Base-by-base conservation (phyloP, 2,888 invertebrate genomes). In the Drosophila diplacantha region DNA sequence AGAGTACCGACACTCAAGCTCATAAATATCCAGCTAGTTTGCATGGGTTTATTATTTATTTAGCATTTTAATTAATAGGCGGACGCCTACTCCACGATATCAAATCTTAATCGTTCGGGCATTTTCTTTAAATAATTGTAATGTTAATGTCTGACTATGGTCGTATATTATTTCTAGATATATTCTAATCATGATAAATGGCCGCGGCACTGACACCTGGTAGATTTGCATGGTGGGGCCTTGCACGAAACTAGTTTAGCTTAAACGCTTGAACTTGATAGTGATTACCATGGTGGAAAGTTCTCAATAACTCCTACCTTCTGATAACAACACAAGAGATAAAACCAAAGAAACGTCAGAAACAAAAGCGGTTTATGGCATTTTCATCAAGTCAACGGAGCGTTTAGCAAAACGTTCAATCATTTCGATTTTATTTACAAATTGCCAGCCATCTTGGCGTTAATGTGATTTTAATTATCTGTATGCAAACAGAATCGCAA, bases 381-480 rank as follows among this genome's bases (percentile, higher is more conserved):
- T 20, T 35, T 26, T 29, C 44, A 29, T 29, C 44, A 35, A 55
- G 35, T 51, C 29, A 16, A 24, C 7, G 26, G 4, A 37, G 46
- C 37, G 32, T 18, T 58, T 44, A 18, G 37, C 58, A 2, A 60
- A 59, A 11, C 64, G 35, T 47, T 65, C 18, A 65, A 68, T 66
- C 69, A 49, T 47, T 37, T 57, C 31, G 26, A 38, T 31, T 58
- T 46, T 18, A 35, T 38, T 26, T 31, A 35, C 57, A 44, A 65
- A 31, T 39, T 34, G 32, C 32, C 35, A 43, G 16, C 39, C 22
- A 37, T 29, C 24, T 62, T 57, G 56, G 53, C 54, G 55, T 51
- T 81, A 83, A 78, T 73, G 71, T 61, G 68, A 68, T 68, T 69
- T 73, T 81, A 81, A 75, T 81, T 69, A 73, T 80, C 46, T 37